Evolutionary conservation across 1,140 invertebrate genomes (phyloP).

Genomic region (Caenorhabditis tropicalis): DNA sequence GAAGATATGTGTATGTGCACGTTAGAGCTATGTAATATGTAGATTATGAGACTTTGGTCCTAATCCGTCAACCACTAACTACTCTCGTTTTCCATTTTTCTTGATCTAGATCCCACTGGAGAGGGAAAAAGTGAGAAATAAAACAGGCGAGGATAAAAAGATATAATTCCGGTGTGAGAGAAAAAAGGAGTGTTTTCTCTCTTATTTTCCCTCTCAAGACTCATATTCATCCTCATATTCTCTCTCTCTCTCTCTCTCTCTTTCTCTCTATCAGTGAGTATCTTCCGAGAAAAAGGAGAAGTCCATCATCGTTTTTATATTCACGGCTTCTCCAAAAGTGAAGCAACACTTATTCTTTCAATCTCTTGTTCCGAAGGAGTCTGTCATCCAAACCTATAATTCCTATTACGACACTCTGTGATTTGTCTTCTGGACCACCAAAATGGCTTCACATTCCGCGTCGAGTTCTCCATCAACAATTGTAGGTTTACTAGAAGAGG

Average conservation of each 20-base stretch:
- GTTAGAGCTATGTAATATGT: constrained; percentile 19
- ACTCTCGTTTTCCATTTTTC: neutral
- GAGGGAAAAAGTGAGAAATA: neutral
- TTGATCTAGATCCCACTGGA: neutral
- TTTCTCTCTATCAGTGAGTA: constrained; percentile 42
- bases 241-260: too few relatives aligned
- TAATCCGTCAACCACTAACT: constrained; percentile 33
- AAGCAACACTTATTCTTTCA: neutral
- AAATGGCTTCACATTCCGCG: neutral
- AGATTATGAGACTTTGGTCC: neutral
- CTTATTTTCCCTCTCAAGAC: constrained; percentile 22
- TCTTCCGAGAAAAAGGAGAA: constrained; percentile 15
- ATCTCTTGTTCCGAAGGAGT: neutral
- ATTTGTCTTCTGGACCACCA: neutral
- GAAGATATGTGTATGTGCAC: neutral
- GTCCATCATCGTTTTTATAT: neutral
- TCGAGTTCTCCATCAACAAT: neutral
- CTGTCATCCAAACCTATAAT: neutral
- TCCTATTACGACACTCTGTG: neutral
- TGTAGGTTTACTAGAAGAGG: neutral
- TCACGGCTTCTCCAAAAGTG: constrained; percentile 7
- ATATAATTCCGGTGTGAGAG: constrained; percentile 39
- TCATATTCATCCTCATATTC: constrained; percentile 30
- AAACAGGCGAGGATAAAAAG: constrained; percentile 36
- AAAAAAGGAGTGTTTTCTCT: constrained; percentile 11